phyloP scores from a whole-genome alignment of 2,797 vertebrate species.

The Epinephelus coioides region DNA sequence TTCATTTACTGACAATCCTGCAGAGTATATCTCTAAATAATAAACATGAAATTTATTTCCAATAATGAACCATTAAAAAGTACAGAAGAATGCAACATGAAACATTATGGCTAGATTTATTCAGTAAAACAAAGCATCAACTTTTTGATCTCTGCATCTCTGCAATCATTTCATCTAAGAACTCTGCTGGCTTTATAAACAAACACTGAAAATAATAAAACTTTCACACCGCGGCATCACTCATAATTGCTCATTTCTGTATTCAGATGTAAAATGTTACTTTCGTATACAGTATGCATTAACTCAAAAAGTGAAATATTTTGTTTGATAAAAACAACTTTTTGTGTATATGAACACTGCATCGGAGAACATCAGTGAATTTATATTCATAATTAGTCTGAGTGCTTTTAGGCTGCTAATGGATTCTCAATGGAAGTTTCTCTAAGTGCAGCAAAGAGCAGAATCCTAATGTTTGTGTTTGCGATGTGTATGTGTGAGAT shows the following conservation, averaged over 20 bases:
- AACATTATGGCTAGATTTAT: constrained; percentile 6
- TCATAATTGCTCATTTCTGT: background rate
- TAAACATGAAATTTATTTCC: too few species aligned
- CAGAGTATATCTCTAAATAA: too few species aligned
- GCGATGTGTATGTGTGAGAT: constrained; percentile 47
- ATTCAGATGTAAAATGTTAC: constrained; percentile 20
- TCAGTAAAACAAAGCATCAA: background rate
- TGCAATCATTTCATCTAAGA: background rate
- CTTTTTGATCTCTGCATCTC: background rate
- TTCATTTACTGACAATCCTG: too few species aligned
- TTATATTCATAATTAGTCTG: constrained; percentile 78
- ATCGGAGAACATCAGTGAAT: constrained; percentile 62
- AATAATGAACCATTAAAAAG: background rate
- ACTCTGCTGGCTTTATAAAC: background rate
- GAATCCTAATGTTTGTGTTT: constrained; percentile 74
- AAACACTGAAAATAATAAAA: background rate
- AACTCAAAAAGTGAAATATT: constrained; percentile 37
- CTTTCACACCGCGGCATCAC: background rate
- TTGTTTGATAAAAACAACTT: constrained; percentile 48
- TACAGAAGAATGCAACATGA: background rate
- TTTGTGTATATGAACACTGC: constrained; percentile 44
- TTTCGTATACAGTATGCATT: background rate
- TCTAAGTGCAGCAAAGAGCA: constrained; percentile 75
- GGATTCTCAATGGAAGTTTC: constrained; percentile 76
- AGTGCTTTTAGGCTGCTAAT: constrained; percentile 80